Evolutionary conservation across 2,888 invertebrate genomes (phyloP), one percentile per base, ranked within the genome.

Genomic region (Eupithecia subfuscata): DNA sequence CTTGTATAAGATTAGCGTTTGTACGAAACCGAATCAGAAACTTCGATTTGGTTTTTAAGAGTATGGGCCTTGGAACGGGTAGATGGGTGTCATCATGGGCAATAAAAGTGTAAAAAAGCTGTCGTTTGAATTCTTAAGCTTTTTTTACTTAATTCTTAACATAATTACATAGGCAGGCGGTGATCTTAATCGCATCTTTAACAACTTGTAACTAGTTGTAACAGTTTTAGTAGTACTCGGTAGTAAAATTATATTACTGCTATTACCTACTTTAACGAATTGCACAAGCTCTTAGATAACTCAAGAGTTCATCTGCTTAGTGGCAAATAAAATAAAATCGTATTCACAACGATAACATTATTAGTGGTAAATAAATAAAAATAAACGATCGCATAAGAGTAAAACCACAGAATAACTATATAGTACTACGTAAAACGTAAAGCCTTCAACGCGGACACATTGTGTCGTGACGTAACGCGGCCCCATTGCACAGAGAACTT

Each of bases 401-500:
- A 64, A 37, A 67, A 80, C 81, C 76, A 84, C 30, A 30, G 30
- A 30, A 30, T 30, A 30, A 30, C 2, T 30, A 30, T 30, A 30
- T 3, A 30, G 30, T 30, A 30, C 30, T 30, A 30, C 30, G 30
- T 30, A 30, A 30, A 30, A 30, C 30, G 30, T 30, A 84, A 84
- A 85, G 84, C 85, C 84, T 83, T 85, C 82, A 77, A 80, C 80
- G 83, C 83, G 82, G 74, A 79, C 81, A 79, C 74, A 82, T 82
- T 84, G 80, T 78, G 80, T 68, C 60, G 67, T 89, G 89, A 89
- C 86, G 89, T 84, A 91, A 90, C 78, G 72, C 78, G 82, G 80
- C 83, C 84, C 82, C 84, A 87, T 87, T 86, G 84, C 79, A 79
- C 79, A 76, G 80, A 80, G 77, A 78, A 89, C 92, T 92, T 91